Conservation (phyloP, 37 sponge, comb jelly and placozoan species). For the Chondrilla cf. caribensis region DNA sequence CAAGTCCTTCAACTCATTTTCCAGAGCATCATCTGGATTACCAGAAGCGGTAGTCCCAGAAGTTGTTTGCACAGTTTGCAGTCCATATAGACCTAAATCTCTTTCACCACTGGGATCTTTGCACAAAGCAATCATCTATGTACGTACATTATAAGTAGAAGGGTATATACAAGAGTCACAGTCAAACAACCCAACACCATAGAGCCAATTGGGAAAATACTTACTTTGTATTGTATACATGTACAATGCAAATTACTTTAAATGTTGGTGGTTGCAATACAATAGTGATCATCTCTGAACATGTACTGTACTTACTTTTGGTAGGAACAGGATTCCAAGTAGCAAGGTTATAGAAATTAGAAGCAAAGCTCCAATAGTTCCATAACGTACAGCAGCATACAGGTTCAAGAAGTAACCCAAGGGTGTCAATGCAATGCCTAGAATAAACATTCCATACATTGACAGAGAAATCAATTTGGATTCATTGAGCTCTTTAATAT, state of each 20-base stretch:
- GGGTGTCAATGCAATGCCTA: conserved; percentile 13
- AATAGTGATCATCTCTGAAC: not conserved
- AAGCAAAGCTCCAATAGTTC: conserved; percentile 1
- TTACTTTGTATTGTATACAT: not conserved
- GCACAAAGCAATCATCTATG: conserved; percentile 5
- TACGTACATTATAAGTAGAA: not conserved
- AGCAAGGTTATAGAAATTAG: conserved; percentile 1
- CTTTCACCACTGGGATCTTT: conserved; percentile 4
- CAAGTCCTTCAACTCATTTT: too few relatives aligned
- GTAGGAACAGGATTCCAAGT: not conserved
- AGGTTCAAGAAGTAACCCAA: conserved; percentile 2
- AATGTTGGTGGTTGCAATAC: too few relatives aligned
- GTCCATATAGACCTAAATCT: not conserved
- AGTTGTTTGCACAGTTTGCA: not conserved
- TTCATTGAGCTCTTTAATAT: conserved; percentile 21
- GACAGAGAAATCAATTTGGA: conserved; percentile 20
- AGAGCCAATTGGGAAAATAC: not conserved
- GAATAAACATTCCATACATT: conserved; percentile 8
- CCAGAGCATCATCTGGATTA: too few relatives aligned
- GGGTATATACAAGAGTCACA: not conserved
- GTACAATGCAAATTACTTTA: not conserved
- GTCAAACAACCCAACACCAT: not conserved
- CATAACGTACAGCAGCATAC: conserved; percentile 13
- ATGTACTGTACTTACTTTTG: conserved; percentile 11
- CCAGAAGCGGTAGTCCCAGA: too few relatives aligned